These are phyloP conservation scores for Cydia amplana DNA, from an alignment of 1,140 invertebrate species.

Conservation along the genomic window DNA sequence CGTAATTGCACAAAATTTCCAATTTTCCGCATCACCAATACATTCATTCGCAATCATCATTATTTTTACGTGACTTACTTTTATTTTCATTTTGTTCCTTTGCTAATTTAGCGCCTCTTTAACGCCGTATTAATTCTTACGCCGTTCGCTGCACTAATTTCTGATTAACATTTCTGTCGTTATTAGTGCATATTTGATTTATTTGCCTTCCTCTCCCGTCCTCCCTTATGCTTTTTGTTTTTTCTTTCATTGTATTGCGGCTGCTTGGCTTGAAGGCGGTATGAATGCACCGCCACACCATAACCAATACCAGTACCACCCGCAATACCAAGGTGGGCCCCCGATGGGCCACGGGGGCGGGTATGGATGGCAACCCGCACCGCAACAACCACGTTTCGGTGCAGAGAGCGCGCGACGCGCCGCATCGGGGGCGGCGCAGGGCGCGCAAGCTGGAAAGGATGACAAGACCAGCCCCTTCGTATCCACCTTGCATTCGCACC, in stretches of 20 bases:
- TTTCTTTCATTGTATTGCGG: constrained; percentile 78
- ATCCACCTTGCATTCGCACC: constrained; percentile 93
- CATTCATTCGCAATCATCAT: constrained; percentile 41
- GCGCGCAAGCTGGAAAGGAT: constrained; percentile 78
- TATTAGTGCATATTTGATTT: constrained; percentile 65
- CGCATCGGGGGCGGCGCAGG: constrained; percentile 56
- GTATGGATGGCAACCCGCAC: constrained; percentile 56
- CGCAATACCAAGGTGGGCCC: constrained; percentile 67
- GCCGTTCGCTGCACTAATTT: constrained; percentile 53
- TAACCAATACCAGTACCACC: constrained; percentile 76
- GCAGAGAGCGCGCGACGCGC: constrained; percentile 71
- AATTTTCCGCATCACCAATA: constrained; percentile 53
- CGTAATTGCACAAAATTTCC: constrained; percentile 57
- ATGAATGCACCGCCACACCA: constrained; percentile 78
- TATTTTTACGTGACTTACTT: constrained; percentile 44
- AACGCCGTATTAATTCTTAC: constrained; percentile 57
- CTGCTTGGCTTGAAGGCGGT: constrained; percentile 79
- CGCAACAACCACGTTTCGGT: constrained; percentile 71
- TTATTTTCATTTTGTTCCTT: constrained; percentile 41
- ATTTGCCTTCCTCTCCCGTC: constrained; percentile 66
- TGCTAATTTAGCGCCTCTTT: constrained; percentile 67
- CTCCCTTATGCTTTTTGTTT: constrained; percentile 76
- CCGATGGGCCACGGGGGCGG: constrained; percentile 53
- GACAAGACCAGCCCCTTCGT: constrained; percentile 91
- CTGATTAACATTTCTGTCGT: constrained; percentile 44